phyloP scores from a whole-genome alignment of 2,797 vertebrate species.

The Argentina silus region DNA sequence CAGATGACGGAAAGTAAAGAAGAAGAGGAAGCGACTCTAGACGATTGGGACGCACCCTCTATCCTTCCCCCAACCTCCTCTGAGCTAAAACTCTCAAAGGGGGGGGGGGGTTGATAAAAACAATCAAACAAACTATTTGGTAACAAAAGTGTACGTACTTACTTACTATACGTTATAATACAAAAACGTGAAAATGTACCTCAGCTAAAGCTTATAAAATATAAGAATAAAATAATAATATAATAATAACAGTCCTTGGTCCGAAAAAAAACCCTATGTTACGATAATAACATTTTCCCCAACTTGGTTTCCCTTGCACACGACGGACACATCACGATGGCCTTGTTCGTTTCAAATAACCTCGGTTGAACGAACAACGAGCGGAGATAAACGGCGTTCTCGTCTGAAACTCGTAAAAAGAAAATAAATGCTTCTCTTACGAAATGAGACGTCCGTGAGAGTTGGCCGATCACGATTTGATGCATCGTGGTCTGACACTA shows the following conservation, averaged over 20 bases:
- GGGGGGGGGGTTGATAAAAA: constrained; percentile 41
- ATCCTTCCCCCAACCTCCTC: constrained; percentile 24
- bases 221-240: constrained; percentile 76
- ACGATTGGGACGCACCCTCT: constrained; percentile 17
- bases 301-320: constrained; percentile 54
- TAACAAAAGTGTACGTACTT: constrained; percentile 65
- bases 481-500: constrained; percentile 19
- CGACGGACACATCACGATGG: constrained; percentile 37
- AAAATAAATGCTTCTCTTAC: constrained; percentile 27
- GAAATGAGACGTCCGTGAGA: constrained; percentile 32
- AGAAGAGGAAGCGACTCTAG: constrained; percentile 17
- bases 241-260: constrained; percentile 76
- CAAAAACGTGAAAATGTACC: constrained; percentile 76
- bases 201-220: constrained; percentile 78
- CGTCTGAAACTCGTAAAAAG: constrained; percentile 7
- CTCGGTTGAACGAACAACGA: constrained; percentile 36
- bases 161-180: constrained; percentile 52
- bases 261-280: constrained; percentile 78
- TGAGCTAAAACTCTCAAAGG: constrained; percentile 43
- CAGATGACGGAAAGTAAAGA: constrained; percentile 7
- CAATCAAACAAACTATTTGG: constrained; percentile 59
- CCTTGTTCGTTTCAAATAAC: constrained; percentile 45
- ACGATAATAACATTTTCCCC: constrained; percentile 56
- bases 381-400: constrained; percentile 26
- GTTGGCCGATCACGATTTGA: constrained; percentile 4